Evolutionary conservation across 2,113 vertebrate species (phyloP), one percentile per base, ranked within the genome.

Genomic region (Eretmochelys imbricata): DNA sequence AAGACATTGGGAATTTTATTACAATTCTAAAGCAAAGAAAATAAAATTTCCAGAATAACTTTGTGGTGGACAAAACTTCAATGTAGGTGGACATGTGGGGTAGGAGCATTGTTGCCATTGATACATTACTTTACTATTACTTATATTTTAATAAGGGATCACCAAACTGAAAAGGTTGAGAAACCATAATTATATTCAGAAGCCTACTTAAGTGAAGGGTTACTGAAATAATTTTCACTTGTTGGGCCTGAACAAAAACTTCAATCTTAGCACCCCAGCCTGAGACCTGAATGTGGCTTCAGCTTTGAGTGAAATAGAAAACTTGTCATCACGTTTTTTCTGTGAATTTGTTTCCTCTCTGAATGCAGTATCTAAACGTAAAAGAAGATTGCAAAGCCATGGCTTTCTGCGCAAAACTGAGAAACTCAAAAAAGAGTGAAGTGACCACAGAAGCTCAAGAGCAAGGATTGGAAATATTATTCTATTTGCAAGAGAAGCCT

Each of bases 351-450:
- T 9, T 69, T 82, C 78, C 81, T 75, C n/a, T 95, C n/a, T 49
- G 0, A 13, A 50, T 88, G 7, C 94, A 99, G 99, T 97, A 98
- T 98, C 98, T 99, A 98, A 98, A 98, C 95, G 98, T 98, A 93
- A 98, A 98, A 97, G 98, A 98, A 97, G 97, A 98, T 95, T 98
- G 97, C 97, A 98, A 99, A 99, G 99, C 98, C 94, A 99, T 99
- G 99, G 99, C 99, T 98, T 99, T 99, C 98, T 99, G 99, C 98
- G 98, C 99, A 89, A 99, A 99, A 97, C 99, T 99, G 99, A 99
- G 98, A 98, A 99, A 97, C 98, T 98, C 98, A 38, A 99, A 97
- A 95, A 99, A 98, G 83, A 96, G 91, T 0, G 99, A 99, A 31
- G 94, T 98, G 81, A 96, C 96, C 42, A 84, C 96, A 82, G 97